Base-by-base conservation (phyloP, 2,797 vertebrate species). In the Adrianichthys oophorus region DNA sequence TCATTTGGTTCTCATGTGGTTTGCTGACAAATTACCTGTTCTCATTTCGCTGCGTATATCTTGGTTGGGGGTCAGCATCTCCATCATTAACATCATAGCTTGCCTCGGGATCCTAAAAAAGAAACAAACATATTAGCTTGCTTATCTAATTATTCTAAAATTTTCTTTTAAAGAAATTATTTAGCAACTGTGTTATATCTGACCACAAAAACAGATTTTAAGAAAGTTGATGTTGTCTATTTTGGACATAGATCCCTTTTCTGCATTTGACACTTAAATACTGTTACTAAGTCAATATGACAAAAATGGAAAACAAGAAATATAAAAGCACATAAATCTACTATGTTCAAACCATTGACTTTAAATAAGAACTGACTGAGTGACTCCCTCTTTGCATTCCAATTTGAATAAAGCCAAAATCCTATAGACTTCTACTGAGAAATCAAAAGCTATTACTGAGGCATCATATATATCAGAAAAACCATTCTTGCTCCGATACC, bases 61-160 rank as follows among this genome's bases (percentile, higher is more conserved):
- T 94, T 0, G 98, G 98, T 76, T 98, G 97, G 0, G 98, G 98
- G 84, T 99, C 98, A 0, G 93, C 80, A 74, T 99, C 98, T 79
- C 96, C 94, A 73, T 98, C 96, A 1, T 99, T 99, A 68, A 99
- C 96, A 4, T 99, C 98, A 47, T 96, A 98, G 80, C 98, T 99
- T 21, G 98, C 98, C 10, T 92, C 94, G 0, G 96, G 93, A 65
- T 99, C 97, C 97, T 98, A 65, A 24, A 45, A 57, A 43, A 73
- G 29, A 82, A 24, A 57, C 41, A 71, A 52, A 50, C 6, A 48
- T 8, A 59, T 48, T 41, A 54, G 13, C 13, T 52, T 44, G 41
- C 21, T 41, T 49, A 48, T 56, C 14, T 37, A 50, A 16, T 42
- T 0, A 26, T 40, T 52, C 65, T 17, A 43, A 41, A 15, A 46